Conservation (phyloP, 1,140 invertebrate species). For the Protaetia brevitarsis region DNA sequence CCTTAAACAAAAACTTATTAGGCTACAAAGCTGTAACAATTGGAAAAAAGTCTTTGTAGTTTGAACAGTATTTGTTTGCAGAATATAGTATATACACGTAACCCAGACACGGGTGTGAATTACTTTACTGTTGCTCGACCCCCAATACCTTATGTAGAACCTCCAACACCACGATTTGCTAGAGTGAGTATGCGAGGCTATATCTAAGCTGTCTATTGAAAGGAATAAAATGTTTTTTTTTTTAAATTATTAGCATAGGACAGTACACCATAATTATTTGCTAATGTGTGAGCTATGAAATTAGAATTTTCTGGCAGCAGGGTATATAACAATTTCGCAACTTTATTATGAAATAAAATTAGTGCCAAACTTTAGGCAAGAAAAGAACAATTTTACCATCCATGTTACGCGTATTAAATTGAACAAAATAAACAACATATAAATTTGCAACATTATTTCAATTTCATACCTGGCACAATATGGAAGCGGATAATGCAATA, state of each 20-base stretch:
- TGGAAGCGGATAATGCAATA: too few relatives aligned
- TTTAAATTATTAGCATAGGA: not conserved
- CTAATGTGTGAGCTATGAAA: slow-evolving; percentile 1
- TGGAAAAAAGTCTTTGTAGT: not conserved
- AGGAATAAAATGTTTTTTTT: not conserved
- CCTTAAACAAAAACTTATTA: not conserved
- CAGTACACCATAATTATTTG: not conserved
- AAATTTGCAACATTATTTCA: too few relatives aligned
- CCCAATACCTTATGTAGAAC: slow-evolving; percentile 6
- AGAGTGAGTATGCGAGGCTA: not conserved
- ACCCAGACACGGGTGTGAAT: slow-evolving; percentile 3
- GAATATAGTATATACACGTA: slow-evolving; percentile 10
- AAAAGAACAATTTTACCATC: too few relatives aligned
- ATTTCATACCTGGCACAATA: too few relatives aligned
- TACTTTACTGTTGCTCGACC: not conserved
- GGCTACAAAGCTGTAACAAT: not conserved
- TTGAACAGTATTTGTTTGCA: not conserved
- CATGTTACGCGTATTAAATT: too few relatives aligned
- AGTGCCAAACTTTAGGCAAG: not conserved
- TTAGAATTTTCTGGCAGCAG: not conserved
- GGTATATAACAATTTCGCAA: not conserved
- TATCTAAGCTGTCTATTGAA: not conserved
- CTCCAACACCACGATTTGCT: not conserved
- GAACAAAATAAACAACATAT: too few relatives aligned
- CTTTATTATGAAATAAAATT: not conserved